phyloP scores from a whole-genome alignment of 2,113 vertebrate genomes.

The Leptobrachium ailaonicum region DNA sequence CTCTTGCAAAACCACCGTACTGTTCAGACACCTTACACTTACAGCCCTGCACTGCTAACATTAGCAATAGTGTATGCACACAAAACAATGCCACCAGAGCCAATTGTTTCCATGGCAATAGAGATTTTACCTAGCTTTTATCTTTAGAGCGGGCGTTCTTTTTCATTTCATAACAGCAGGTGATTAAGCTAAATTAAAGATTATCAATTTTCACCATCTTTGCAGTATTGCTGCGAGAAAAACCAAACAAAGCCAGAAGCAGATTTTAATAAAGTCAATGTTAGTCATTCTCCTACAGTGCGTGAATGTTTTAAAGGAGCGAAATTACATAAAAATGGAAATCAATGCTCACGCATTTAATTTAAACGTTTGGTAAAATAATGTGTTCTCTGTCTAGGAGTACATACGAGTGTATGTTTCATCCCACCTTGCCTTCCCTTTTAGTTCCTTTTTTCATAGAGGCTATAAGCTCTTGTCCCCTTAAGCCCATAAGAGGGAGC shows the following conservation, averaged over 20 bases:
- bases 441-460: too few species aligned
- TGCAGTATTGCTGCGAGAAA: not conserved
- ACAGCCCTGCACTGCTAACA: not conserved
- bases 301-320: not conserved
- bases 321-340: not conserved
- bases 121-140: conserved; percentile 26
- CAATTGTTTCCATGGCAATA: conserved; percentile 33
- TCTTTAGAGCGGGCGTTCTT: conserved; percentile 9
- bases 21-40: not conserved
- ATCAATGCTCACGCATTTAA: too few species aligned
- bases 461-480: too few species aligned
- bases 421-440: too few species aligned
- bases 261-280: not conserved
- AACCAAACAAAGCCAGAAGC: not conserved
- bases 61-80: conserved; percentile 6
- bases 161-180: conserved; percentile 29
- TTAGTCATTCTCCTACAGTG: not conserved
- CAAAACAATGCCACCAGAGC: conserved; percentile 6
- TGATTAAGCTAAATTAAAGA: conserved; percentile 41
- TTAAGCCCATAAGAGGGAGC: too few species aligned
- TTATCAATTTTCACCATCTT: conserved; percentile 20
- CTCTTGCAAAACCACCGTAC: not conserved
- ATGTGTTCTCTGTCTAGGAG: too few species aligned
- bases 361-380: too few species aligned
- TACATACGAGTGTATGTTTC: too few species aligned